Conservation (phyloP, 2,888 invertebrate genomes). For the Coenonympha arcania region DNA sequence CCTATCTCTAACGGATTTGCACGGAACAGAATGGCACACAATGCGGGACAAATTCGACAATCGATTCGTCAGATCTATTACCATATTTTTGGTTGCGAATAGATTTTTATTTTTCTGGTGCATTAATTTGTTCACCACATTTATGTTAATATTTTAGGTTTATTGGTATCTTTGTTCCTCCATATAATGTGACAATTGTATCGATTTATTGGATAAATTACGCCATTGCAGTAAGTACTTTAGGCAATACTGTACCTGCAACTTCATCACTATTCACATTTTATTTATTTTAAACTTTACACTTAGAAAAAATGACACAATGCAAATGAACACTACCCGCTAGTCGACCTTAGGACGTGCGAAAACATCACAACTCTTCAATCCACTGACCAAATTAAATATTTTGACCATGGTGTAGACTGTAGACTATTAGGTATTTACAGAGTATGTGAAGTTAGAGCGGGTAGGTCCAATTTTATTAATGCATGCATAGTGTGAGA, state of each 20-base stretch:
- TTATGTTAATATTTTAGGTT: constrained; percentile 14
- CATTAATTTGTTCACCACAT: constrained; percentile 11
- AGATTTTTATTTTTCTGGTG: constrained; percentile 5
- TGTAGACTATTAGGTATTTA: no score
- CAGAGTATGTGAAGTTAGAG: no score
- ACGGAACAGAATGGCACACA: constrained; percentile 47
- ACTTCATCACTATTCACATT: no score
- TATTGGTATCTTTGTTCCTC: neutral
- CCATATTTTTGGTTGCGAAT: constrained; percentile 34
- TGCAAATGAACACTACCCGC: no score
- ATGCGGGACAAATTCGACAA: constrained; percentile 62
- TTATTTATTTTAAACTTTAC: no score
- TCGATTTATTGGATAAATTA: neutral
- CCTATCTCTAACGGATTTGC: constrained; percentile 62
- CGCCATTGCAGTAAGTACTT: neutral
- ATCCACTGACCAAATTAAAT: no score
- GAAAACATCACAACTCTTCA: no score
- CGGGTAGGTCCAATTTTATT: no score
- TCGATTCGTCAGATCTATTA: constrained; percentile 59
- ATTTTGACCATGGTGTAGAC: no score
- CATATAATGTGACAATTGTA: neutral
- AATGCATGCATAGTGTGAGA: no score
- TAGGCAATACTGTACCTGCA: neutral
- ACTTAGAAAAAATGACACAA: no score
- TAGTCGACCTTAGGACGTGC: no score